Evolutionary conservation across 2,888 invertebrate species (phyloP), one percentile per base, ranked within the genome.

Genomic region (Osmoderma eremita): DNA sequence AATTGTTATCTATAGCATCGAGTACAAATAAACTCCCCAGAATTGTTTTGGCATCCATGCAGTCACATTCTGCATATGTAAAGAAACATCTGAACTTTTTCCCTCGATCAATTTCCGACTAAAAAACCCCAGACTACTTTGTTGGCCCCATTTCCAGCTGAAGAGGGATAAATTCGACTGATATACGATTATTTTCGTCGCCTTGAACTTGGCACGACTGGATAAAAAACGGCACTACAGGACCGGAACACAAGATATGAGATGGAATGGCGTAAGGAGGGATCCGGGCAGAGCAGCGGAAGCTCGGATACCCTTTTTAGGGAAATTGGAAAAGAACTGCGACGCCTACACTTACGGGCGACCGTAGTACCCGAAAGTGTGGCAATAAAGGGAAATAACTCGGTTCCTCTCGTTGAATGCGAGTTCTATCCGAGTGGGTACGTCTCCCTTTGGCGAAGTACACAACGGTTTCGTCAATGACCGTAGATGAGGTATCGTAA

Each of bases 351-450:
- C 17, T 53, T 8, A 42, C 6, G 15, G 53, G 58, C 58, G 42
- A 24, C 41, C 58, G 58, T 10, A 24, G 8, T 36, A 13, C 24
- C 24, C 24, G 42, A 42, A 42, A 58, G 15, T 15, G 42, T 24
- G n/a, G 58, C 58, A 58, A 58, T 58, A 58, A 58, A 58, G 42
- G 45, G 42, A 58, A 42, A 58, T 58, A 58, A 58, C 42, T 58
- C 45, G 45, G 22, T 24, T 18, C 36, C 42, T 42, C 42, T 15
- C 41, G 30, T 30, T 1, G 30, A 2, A 30, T 24, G 20, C 24
- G 22, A 24, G 24, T 20, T 58, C 4, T 42, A 41, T 8, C 42
- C 24, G 22, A 13, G 22, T 30, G 42, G 42, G 42, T 24, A 24
- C 56, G 56, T 58, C 17, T 36, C 13, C 22, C 58, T 42, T 6